Conservation (phyloP, 2,888 invertebrate species). For the Celastrina argiolus region DNA sequence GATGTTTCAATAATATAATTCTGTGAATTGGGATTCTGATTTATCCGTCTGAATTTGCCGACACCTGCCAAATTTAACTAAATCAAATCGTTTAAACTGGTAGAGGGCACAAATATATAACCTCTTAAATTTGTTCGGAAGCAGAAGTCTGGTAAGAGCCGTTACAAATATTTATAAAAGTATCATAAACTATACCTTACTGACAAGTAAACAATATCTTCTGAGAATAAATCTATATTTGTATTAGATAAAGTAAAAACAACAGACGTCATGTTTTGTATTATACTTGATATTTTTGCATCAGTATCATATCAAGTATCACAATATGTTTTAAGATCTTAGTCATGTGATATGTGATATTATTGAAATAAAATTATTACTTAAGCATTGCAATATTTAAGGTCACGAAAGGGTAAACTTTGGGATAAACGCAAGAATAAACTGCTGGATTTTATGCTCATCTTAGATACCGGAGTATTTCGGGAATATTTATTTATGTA, state of each 20-base stretch:
- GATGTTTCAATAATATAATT: too few relatives aligned
- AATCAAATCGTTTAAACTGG: background rate
- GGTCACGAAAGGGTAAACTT: background rate
- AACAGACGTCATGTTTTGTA: background rate
- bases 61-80: background rate
- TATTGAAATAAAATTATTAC: background rate
- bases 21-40: background rate
- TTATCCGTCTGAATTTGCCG: background rate
- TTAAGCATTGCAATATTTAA: background rate
- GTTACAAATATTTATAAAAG: background rate
- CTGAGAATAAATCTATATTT: background rate
- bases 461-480: too few relatives aligned
- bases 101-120: background rate
- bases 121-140: background rate
- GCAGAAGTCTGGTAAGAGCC: background rate
- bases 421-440: background rate
- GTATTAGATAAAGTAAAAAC: background rate
- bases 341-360: background rate
- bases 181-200: background rate
- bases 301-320: background rate
- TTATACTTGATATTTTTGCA: background rate
- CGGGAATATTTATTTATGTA: too few relatives aligned
- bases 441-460: too few relatives aligned
- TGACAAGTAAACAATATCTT: background rate
- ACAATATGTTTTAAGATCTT: background rate